A percentile compares a stretch with the other conserved stretches of the same genome.
These are phyloP conservation scores for Epizoanthus stellaris DNA, from an alignment of 92 coral and sea anemone genomes.

Conservation along the genomic window DNA sequence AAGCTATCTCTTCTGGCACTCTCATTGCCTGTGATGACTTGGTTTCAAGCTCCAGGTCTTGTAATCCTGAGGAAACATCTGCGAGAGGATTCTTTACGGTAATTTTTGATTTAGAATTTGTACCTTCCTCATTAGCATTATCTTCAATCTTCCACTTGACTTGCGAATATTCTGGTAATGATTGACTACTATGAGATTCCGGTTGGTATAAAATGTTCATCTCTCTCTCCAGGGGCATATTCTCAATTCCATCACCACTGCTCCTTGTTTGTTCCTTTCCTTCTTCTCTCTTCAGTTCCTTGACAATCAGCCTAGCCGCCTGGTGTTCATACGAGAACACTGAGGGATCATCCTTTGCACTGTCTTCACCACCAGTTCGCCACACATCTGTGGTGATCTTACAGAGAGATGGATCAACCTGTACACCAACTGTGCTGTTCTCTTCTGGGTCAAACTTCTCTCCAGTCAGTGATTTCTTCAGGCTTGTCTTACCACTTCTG, in stretches of 20 bases:
- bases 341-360: background rate
- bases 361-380: background rate
- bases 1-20: constrained; percentile 13
- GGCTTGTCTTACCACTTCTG: constrained; percentile 73
- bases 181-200: no score
- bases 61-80: no score
- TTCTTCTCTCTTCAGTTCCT: background rate
- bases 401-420: constrained; percentile 17
- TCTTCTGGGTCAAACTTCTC: constrained; percentile 19
- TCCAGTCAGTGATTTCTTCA: constrained; percentile 56
- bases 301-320: constrained; percentile 1
- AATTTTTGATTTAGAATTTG: no score
- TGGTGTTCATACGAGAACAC: constrained; percentile 13
- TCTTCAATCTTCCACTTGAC: no score
- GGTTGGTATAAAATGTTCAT: no score
- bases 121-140: no score
- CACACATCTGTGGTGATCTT: constrained; percentile 20
- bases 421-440: constrained; percentile 16
- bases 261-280: background rate
- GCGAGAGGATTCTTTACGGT: no score
- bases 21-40: background rate
- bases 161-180: no score
- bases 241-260: no score
- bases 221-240: no score
- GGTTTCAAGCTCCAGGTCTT: no score